phyloP scores from a whole-genome alignment of 2,113 vertebrate species.

The Hydrochoerus hydrochaeris region DNA sequence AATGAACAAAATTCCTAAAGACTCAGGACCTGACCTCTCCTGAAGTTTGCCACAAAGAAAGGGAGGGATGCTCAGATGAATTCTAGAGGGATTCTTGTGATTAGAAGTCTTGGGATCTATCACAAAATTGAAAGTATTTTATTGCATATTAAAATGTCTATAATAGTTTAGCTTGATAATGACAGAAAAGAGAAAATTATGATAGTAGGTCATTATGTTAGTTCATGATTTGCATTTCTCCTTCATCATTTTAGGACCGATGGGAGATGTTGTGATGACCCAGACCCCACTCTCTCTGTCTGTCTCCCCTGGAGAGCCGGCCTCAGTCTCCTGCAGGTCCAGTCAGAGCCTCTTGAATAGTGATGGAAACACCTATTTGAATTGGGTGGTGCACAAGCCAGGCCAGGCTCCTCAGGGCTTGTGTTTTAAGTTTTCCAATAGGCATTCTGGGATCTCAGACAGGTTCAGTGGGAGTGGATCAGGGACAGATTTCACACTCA shows the following conservation, averaged over 20 bases:
- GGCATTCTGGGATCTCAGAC: rapidly evolving
- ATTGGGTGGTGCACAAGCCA: neutral
- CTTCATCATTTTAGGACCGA: neutral
- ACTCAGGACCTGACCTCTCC: no score
- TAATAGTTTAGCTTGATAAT: no score
- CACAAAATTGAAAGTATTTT: no score
- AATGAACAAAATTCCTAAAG: no score
- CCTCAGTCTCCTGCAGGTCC: neutral
- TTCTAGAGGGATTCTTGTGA: no score
- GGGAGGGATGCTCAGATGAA: no score
- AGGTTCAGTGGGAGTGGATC: neutral
- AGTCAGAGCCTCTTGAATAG: neutral
- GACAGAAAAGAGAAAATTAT: no score
- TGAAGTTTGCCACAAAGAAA: no score
- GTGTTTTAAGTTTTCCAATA: neutral
- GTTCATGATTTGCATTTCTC: no score
- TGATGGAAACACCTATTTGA: neutral
- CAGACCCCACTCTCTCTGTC: neutral
- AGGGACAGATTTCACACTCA: neutral
- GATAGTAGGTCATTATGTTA: no score
- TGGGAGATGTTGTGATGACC: neutral
- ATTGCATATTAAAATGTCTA: no score
- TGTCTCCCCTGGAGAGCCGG: neutral
- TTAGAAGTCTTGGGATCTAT: no score
- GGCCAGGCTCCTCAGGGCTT: rapidly evolving